Evolutionary conservation across 35 echinoderm and acorn worm species (phyloP).

Genomic region (Stichopus chloronotus): DNA sequence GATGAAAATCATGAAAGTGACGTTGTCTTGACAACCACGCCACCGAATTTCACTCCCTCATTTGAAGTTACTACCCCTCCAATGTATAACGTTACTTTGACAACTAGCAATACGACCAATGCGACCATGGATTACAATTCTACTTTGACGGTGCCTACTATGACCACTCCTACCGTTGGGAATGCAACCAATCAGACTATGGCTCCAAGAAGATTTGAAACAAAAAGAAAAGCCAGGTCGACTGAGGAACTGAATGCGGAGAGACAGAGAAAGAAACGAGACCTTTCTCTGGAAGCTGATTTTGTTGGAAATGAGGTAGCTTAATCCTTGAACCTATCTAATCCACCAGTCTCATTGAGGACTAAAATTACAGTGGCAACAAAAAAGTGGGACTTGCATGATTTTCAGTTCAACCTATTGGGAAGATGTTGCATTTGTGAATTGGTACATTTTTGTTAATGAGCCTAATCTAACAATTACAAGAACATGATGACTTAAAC

Average conservation of each 20-base stretch:
- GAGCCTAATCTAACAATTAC: too few relatives aligned
- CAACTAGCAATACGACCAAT: not conserved
- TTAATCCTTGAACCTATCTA: too few relatives aligned
- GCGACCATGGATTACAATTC: not conserved
- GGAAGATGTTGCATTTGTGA: too few relatives aligned
- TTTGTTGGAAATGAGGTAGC: constrained; percentile 18
- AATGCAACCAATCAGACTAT: not conserved
- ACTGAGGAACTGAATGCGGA: not conserved
- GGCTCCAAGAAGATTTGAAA: not conserved
- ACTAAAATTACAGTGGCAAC: too few relatives aligned
- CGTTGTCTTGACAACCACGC: not conserved
- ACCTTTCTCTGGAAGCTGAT: not conserved
- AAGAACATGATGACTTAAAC: too few relatives aligned
- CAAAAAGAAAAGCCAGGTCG: not conserved
- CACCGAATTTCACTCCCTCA: not conserved
- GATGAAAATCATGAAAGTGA: not conserved
- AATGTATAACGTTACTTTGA: constrained; percentile 7
- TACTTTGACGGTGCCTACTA: not conserved
- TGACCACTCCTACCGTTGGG: not conserved
- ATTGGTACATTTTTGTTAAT: too few relatives aligned
- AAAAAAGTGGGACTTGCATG: too few relatives aligned
- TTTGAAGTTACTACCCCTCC: not conserved
- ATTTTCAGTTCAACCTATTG: too few relatives aligned
- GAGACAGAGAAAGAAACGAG: not conserved
- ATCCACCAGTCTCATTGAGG: too few relatives aligned